Evolutionary conservation across 2,888 invertebrate species (phyloP), one percentile per base, ranked within the genome.

Genomic region (Sphinx pinastri): DNA sequence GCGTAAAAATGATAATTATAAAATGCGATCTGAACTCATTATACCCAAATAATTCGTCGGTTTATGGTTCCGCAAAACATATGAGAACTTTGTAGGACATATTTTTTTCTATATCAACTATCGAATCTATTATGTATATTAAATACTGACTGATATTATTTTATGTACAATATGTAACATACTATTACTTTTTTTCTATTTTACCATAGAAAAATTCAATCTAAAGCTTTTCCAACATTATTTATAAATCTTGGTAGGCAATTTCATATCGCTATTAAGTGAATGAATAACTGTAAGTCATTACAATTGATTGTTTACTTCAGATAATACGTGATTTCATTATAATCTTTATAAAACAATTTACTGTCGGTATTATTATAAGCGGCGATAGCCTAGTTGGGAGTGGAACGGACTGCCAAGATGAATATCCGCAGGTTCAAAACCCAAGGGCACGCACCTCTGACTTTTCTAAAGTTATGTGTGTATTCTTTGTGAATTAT

Each of bases 1-100:
- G 86, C 77, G 69, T 72, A 75, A 73, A 72, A 77, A 81, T 82
- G 81, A 81, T 77, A 83, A 83, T 82, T 79, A 79, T 77, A 82
- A 81, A 76, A 81, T 72, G 58, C 72, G 80, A 83, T 75, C 12
- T 58, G 38, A 68, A 58, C 25, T 58, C 38, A 68, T 25, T 57
- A 52, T 31, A 12, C 13, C 47, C 0, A 45, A 12, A 60, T 52
- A 31, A 63, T 45, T 19, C 11, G 16, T 3, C 8, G 54, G 14
- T 45, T 60, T 60, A 31, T 12, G 14, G 47, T 59, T 68, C 63
- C 31, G 14, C 14, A 45, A 10, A 10, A n/a, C 8, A 0, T 4
- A 14, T 14, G 31, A 38, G 12, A 31, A 25, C 25, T 19, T 58
- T 25, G 5, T 14, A 31, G 19, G 54, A 6, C n/a, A 16, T 54